Conservation (phyloP, 2,113 vertebrate genomes). For the Mobula hypostoma region DNA sequence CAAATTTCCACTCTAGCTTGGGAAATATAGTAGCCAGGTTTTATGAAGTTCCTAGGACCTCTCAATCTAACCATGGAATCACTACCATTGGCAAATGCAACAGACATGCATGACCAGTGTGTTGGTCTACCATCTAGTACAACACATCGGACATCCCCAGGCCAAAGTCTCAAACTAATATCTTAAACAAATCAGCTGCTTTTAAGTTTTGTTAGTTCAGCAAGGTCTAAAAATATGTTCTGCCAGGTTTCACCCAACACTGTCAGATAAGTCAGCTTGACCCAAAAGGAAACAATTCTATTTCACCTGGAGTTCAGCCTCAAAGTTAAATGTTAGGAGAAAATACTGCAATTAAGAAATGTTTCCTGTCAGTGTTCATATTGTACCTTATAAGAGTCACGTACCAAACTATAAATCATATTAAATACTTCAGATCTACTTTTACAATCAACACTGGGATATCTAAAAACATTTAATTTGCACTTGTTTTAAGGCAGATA, state of each 20-base stretch:
- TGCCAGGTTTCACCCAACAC: not conserved
- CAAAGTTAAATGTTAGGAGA: not conserved
- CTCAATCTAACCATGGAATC: not conserved
- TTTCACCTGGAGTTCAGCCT: not conserved
- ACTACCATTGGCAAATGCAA: not conserved
- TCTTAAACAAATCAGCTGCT: not conserved
- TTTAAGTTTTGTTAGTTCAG: no score
- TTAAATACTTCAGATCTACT: not conserved
- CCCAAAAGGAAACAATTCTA: not conserved
- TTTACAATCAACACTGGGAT: not conserved
- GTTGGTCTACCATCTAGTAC: no score
- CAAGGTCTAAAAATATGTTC: not conserved
- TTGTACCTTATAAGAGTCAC: not conserved
- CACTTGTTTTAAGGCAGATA: not conserved
- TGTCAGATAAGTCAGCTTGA: not conserved
- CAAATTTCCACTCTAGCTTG: not conserved
- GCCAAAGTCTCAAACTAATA: not conserved
- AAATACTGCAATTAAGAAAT: constrained; percentile 14
- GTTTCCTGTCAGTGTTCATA: not conserved
- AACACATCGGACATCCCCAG: not conserved
- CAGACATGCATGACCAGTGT: not conserved
- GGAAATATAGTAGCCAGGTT: no score
- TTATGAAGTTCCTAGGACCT: not conserved
- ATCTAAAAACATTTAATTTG: not conserved
- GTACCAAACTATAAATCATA: not conserved